These are phyloP conservation scores for Trichogramma evanescens DNA, from an alignment of 2,888 invertebrate genomes.

Conservation along the genomic window DNA sequence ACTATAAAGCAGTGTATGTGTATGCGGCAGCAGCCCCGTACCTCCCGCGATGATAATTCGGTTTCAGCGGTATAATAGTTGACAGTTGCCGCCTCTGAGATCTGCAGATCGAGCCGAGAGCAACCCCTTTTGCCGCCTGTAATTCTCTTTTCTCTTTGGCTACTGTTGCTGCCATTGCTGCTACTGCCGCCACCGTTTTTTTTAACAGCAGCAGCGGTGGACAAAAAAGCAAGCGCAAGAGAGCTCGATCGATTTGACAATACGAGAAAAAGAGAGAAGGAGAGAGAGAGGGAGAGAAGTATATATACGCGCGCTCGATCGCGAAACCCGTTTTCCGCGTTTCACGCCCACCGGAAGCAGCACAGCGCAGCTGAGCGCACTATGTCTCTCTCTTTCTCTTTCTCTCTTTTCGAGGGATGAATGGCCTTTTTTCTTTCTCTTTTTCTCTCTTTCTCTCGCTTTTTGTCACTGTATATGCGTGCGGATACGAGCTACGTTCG, in stretches of 20 bases:
- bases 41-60: conserved; percentile 45
- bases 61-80: conserved; percentile 26
- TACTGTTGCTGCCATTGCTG: not conserved
- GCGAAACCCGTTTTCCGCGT: conserved; percentile 45
- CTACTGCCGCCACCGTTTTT: not conserved
- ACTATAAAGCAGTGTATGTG: too few relatives aligned
- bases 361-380: conserved; percentile 32
- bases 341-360: conserved; percentile 48
- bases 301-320: conserved; percentile 24
- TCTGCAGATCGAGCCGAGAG: conserved; percentile 25
- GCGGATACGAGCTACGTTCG: conserved; percentile 30
- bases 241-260: conserved; percentile 5
- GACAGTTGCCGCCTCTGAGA: conserved; percentile 39
- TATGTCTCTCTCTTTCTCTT: not conserved
- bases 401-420: conserved; percentile 22
- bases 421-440: conserved; percentile 31
- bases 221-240: too few relatives aligned
- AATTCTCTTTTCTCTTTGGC: not conserved
- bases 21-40: conserved; percentile 5
- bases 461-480: not conserved
- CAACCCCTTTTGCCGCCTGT: conserved; percentile 18
- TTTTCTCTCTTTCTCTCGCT: not conserved
- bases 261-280: not conserved
- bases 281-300: not conserved
- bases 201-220: not conserved